These are phyloP conservation scores for Choreutis nemorana DNA, from an alignment of 2,888 invertebrate species.

Conservation along the genomic window DNA sequence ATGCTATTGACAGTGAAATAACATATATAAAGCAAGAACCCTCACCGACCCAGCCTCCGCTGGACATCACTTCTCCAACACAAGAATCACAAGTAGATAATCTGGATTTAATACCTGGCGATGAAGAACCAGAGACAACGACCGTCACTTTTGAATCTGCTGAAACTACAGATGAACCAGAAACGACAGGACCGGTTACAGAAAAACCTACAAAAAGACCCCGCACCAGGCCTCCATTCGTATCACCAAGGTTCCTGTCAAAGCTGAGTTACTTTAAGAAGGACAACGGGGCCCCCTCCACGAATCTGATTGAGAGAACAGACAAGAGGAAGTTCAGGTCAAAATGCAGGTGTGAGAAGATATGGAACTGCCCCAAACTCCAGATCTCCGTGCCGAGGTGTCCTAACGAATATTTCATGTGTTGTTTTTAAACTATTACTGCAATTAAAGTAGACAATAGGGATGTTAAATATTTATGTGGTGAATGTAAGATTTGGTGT, in stretches of 20 bases:
- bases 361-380: slow-evolving; percentile 55
- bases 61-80: slow-evolving; percentile 5
- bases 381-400: slow-evolving; percentile 55
- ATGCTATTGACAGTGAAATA: slow-evolving; percentile 25
- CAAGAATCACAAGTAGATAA: slow-evolving; percentile 29
- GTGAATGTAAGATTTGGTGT: not conserved
- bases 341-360: slow-evolving; percentile 50
- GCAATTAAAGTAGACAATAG: slow-evolving; percentile 5
- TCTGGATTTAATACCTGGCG: slow-evolving; percentile 22
- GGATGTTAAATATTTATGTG: slow-evolving; percentile 5
- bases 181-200: slow-evolving; percentile 16
- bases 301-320: slow-evolving; percentile 30
- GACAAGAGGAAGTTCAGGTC: slow-evolving; percentile 38
- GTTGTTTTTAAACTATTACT: slow-evolving; percentile 34
- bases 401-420: slow-evolving; percentile 54
- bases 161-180: slow-evolving; percentile 11
- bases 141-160: slow-evolving; percentile 11
- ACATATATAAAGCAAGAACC: slow-evolving; percentile 37
- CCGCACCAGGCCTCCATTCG: too few relatives aligned
- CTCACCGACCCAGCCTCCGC: slow-evolving; percentile 13
- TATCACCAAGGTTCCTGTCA: slow-evolving; percentile 22
- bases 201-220: slow-evolving; percentile 17
- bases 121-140: slow-evolving; percentile 10
- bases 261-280: slow-evolving; percentile 41
- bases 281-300: slow-evolving; percentile 19